Percentiles rank a stretch among this genome's conserved stretches.
Conservation (phyloP, 1,140 invertebrate species). For the Tribolium madens region DNA sequence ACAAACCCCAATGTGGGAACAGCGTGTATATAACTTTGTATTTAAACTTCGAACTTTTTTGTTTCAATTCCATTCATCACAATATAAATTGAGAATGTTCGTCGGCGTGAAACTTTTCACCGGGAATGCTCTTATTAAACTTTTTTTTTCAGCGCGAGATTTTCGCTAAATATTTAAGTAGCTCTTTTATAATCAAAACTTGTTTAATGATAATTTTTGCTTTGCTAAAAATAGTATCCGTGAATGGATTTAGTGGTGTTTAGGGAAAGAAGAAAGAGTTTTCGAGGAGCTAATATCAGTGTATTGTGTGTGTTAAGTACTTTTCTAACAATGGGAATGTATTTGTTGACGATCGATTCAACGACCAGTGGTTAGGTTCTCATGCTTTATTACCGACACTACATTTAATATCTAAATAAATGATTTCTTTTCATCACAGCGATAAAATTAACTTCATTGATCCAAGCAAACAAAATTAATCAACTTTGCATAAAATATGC, state of each 20-base stretch:
- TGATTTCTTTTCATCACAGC: not conserved
- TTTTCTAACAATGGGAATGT: conserved; percentile 3
- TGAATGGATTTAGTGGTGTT: not conserved
- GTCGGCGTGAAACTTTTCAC: not conserved
- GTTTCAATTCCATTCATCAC: not conserved
- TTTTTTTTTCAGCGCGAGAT: not conserved
- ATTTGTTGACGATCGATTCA: conserved; percentile 26
- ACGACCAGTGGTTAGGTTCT: conserved; percentile 20
- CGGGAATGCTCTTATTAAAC: not conserved
- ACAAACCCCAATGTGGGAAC: no score
- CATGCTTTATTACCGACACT: conserved; percentile 8
- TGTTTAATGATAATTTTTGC: not conserved
- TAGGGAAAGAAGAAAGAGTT: not conserved
- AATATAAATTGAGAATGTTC: not conserved
- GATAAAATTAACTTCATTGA: not conserved
- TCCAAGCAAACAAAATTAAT: not conserved
- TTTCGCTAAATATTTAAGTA: not conserved
- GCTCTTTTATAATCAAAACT: not conserved
- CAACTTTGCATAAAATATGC: no score
- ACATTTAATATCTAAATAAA: conserved; percentile 10
- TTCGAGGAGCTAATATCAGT: not conserved
- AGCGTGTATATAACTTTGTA: no score
- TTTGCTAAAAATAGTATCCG: not conserved
- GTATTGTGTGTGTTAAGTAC: conserved; percentile 1
- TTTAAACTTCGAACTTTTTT: no score